Evolutionary conservation across 2,113 vertebrate genomes (phyloP), one percentile per base, ranked within the genome.

Genomic region (Pipa parva): DNA sequence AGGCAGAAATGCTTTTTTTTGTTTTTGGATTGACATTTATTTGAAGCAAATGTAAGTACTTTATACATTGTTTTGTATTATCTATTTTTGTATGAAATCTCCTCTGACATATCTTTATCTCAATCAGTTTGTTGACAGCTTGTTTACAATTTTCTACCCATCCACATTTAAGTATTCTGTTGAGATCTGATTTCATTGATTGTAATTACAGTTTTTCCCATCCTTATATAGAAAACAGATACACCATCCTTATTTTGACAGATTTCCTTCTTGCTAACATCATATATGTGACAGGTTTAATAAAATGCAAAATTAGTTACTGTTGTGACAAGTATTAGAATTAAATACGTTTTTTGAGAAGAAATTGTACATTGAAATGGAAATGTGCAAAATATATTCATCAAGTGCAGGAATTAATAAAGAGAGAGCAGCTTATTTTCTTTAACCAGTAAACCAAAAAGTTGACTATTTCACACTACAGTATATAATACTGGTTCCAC

Each of bases 141-240:
- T 72, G 25, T 31, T 78, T 71, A 52, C 51, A 28, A 3, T 2
- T 0, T 1, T 61, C 50, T 5, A 22, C 2, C 59, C 22, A 57
- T 54, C 13, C 1, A 1, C 66, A 36, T 27, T 58, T 51, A 61
- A 31, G 42, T 75, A 57, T 4, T 52, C 29, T 81, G 78, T 76
- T 74, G 69, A 73, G 26, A 73, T 7, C 8, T n/a, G n/a, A 75
- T 63, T 66, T 61, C 36, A 55, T 18, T 73, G 65, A 76, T 71
- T 75, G 51, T 42, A 55, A 26, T 73, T 68, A 61, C 74, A 72
- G 17, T 17, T 54, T 10, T 71, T 52, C 7, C 46, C 13, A 7
- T 22, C 46, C 9, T n/a, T 42, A 59, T 59, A 39, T 59, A 22
- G 50, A 52, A 68, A 52, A 29, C 26, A 37, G 48, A 69, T 60